A percentile compares a stretch with the other conserved stretches of the same genome.
Evolutionary conservation across 2,113 vertebrate species (phyloP).

Genomic region (Sceloporus undulatus): DNA sequence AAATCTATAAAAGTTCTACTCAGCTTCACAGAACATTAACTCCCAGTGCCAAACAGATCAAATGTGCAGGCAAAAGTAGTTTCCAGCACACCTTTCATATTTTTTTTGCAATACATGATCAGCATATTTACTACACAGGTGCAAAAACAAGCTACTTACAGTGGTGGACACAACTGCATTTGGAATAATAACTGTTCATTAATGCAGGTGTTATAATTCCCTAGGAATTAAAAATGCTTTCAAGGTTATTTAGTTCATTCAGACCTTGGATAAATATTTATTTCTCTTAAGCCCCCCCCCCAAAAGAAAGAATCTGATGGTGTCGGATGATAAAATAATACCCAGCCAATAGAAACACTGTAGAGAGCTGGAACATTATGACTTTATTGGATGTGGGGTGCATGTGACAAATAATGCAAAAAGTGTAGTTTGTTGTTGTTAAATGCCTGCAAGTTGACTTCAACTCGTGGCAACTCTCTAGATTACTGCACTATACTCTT

Average conservation of each 20-base stretch:
- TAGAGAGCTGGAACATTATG: background rate
- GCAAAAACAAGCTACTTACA: background rate
- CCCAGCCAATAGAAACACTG: background rate
- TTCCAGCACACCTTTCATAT: constrained; percentile 51
- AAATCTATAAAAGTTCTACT: constrained; percentile 32
- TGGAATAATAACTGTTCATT: constrained; percentile 35
- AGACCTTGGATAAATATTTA: background rate
- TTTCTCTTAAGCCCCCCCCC: too few relatives aligned
- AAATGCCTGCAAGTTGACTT: too few relatives aligned
- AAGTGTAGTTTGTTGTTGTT: background rate
- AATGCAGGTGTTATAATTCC: constrained; percentile 45
- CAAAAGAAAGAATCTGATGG: too few relatives aligned
- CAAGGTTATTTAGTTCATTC: background rate
- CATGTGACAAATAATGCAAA: background rate
- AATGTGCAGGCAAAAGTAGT: constrained; percentile 40
- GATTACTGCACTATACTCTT: too few relatives aligned
- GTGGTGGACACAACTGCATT: constrained; percentile 42
- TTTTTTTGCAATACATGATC: constrained; percentile 41
- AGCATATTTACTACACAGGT: constrained; percentile 55
- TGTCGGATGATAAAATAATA: background rate
- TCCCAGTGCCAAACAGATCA: constrained; percentile 49
- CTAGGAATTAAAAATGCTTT: constrained; percentile 31
- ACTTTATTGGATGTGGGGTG: background rate
- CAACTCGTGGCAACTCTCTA: too few relatives aligned
- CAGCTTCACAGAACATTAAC: constrained; percentile 56